phyloP scores from a whole-genome alignment of 2,113 vertebrate species.

The Melanerpes aurifrons region DNA sequence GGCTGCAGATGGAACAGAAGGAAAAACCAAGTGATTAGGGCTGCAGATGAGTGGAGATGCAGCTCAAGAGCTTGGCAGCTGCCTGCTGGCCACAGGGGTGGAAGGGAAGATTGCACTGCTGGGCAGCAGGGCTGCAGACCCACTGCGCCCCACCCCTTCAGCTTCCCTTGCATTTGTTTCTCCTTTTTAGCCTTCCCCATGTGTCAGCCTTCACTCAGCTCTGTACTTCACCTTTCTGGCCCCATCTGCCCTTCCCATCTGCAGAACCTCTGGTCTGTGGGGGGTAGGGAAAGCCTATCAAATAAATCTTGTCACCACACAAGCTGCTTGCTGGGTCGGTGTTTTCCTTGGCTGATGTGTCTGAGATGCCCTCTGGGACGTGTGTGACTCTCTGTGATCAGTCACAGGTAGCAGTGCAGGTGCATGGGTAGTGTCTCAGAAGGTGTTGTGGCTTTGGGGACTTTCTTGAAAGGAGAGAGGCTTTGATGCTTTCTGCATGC shows the following conservation, averaged over 20 bases:
- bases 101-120: slow-evolving; percentile 1
- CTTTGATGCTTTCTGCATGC: neutral
- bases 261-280: neutral
- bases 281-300: neutral
- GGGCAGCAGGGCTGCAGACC: neutral
- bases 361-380: accelerated
- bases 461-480: neutral
- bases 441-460: neutral
- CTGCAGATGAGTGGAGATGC: slow-evolving; percentile 32
- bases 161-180: neutral
- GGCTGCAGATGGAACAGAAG: slow-evolving; percentile 39
- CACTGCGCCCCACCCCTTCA: neutral
- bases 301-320: neutral
- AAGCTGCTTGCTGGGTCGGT: neutral
- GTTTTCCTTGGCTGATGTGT: neutral
- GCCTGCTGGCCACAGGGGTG: slow-evolving; percentile 3
- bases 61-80: slow-evolving; percentile 34
- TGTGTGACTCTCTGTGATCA: neutral
- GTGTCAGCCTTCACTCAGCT: neutral
- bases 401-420: neutral
- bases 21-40: slow-evolving; percentile 47
- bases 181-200: neutral
- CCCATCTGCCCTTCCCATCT: neutral
- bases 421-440: accelerated
- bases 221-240: neutral